A percentile compares a stretch with the other conserved stretches of the same genome.
phyloP scores from a whole-genome alignment of 2,888 invertebrate genomes.

The Minunthozetes semirufus region DNA sequence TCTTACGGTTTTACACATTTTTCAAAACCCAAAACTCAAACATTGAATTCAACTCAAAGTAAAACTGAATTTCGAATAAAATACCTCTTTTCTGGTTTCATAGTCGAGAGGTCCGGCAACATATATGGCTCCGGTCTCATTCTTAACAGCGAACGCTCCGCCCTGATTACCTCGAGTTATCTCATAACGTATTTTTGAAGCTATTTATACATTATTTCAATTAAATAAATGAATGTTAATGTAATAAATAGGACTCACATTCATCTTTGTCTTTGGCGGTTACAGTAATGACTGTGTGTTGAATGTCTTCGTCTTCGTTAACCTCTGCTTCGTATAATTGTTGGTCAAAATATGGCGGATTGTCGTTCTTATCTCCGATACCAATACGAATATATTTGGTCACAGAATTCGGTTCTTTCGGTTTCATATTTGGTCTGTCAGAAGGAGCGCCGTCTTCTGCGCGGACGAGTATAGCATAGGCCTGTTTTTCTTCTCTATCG shows the following conservation, averaged over 20 bases:
- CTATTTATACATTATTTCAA: conserved; percentile 54
- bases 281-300: conserved; percentile 92
- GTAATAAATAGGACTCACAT: conserved; percentile 64
- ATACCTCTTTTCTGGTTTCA: conserved; percentile 89
- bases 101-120: conserved; percentile 95
- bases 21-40: conserved; percentile 31
- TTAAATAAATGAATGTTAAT: background rate
- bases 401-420: conserved; percentile 91
- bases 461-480: conserved; percentile 93
- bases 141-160: conserved; percentile 94
- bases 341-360: conserved; percentile 96
- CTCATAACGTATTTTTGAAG: conserved; percentile 98
- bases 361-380: conserved; percentile 99
- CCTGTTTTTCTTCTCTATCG: conserved; percentile 89
- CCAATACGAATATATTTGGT: conserved; percentile 97
- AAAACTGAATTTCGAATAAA: conserved; percentile 48
- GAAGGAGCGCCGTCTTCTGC: conserved; percentile 95
- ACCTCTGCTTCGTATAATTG: conserved; percentile 93
- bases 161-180: conserved; percentile 94
- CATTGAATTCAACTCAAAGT: conserved; percentile 34
- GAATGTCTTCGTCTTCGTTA: conserved; percentile 95
- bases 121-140: conserved; percentile 97
- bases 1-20: background rate
- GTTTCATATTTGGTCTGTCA: conserved; percentile 77
- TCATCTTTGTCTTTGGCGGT: conserved; percentile 99